Evolutionary conservation across 2,888 invertebrate species (phyloP).

Genomic region (Nycteola revayana): DNA sequence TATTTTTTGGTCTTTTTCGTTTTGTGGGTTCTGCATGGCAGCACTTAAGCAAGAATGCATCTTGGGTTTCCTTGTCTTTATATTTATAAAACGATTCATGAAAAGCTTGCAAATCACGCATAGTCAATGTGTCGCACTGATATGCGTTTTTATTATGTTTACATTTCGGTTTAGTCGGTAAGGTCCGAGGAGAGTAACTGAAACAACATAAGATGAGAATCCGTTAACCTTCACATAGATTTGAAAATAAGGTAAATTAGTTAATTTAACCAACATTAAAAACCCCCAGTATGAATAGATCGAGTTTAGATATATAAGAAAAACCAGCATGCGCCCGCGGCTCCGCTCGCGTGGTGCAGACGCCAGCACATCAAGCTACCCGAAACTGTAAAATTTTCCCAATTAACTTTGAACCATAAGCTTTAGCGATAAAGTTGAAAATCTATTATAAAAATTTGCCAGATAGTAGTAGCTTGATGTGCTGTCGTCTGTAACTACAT

Average conservation of each 20-base stretch:
- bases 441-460: too few species aligned
- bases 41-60: conserved; percentile 1
- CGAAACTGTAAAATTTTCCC: too few species aligned
- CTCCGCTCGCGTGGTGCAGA: too few species aligned
- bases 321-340: background rate
- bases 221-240: too few species aligned
- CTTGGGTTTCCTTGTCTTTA: conserved; percentile 1
- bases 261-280: background rate
- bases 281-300: background rate
- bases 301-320: too few species aligned
- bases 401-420: too few species aligned
- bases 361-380: too few species aligned
- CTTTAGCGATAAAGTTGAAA: too few species aligned
- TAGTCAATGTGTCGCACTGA: conserved; percentile 1
- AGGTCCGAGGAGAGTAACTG: background rate
- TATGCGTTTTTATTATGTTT: background rate
- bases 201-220: background rate
- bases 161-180: background rate
- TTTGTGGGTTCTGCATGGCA: background rate
- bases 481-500: too few species aligned
- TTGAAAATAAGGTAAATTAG: background rate
- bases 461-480: too few species aligned
- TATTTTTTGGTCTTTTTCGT: background rate
- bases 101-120: background rate
- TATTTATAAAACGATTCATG: conserved; percentile 5